phyloP scores from a whole-genome alignment of 1,140 invertebrate species.

The Caenorhabditis remanei region DNA sequence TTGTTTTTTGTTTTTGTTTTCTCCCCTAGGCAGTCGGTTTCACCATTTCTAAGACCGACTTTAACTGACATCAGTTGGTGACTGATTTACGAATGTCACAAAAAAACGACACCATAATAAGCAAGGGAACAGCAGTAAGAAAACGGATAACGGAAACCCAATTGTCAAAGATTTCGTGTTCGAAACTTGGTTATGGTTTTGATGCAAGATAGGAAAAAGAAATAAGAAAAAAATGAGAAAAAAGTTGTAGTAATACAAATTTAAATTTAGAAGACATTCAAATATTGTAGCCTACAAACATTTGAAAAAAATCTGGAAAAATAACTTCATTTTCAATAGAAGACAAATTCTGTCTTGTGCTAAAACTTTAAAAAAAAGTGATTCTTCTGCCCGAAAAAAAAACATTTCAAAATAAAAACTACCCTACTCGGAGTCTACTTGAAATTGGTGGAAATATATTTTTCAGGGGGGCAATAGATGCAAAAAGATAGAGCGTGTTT shows the following conservation, averaged over 20 bases:
- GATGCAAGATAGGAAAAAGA: neutral
- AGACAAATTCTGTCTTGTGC: too few species aligned
- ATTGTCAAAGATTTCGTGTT: neutral
- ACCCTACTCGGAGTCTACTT: neutral
- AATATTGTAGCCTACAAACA: too few species aligned
- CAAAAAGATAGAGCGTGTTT: constrained; percentile 55
- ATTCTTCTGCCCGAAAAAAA: neutral
- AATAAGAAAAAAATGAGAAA: neutral
- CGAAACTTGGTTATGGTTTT: neutral
- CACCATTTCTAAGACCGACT: neutral
- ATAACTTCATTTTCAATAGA: too few species aligned
- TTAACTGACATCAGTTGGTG: constrained; percentile 34
- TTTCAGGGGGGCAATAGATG: constrained; percentile 50
- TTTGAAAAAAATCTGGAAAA: too few species aligned
- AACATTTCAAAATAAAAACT: neutral
- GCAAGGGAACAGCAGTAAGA: neutral
- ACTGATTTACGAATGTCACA: constrained; percentile 50
- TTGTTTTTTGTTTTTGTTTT: constrained; percentile 42
- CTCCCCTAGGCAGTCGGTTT: neutral
- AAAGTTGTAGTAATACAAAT: neutral
- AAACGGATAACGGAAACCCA: neutral
- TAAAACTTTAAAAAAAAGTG: too few species aligned
- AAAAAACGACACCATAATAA: constrained; percentile 27
- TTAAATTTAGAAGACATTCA: too few species aligned
- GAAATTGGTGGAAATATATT: neutral